These are phyloP conservation scores for Nasalis larvatus DNA, from an alignment of 2,113 vertebrate species.

Conservation along the genomic window DNA sequence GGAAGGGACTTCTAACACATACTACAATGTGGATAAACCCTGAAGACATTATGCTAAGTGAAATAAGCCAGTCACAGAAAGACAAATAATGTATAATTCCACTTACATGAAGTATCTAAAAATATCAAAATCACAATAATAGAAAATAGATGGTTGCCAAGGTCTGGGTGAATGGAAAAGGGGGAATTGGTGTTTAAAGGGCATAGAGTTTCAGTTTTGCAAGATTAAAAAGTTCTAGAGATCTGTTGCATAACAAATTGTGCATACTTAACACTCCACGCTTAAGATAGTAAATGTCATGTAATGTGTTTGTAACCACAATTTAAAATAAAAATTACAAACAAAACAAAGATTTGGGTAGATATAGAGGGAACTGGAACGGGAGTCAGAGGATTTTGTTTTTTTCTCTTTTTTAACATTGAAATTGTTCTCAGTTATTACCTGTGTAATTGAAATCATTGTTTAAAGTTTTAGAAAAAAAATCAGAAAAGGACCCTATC, in stretches of 20 bases:
- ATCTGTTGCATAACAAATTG: background rate
- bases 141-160: background rate
- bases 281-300: conserved; percentile 6
- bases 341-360: background rate
- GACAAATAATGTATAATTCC: background rate
- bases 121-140: background rate
- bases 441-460: conserved; percentile 9
- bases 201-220: conserved; percentile 8
- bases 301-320: background rate
- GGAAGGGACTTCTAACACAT: background rate
- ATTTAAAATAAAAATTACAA: background rate
- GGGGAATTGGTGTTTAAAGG: background rate
- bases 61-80: background rate
- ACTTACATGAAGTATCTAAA: background rate
- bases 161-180: background rate
- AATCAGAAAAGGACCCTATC: background rate
- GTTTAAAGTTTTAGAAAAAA: conserved; percentile 5
- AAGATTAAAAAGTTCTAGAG: background rate
- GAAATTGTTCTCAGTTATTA: conserved; percentile 6
- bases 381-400: background rate
- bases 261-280: background rate
- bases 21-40: background rate
- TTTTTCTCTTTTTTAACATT: background rate
- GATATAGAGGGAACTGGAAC: background rate
- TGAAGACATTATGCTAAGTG: background rate